Percentiles rank a stretch among this genome's conserved stretches.
Conservation (phyloP, 2,888 invertebrate species). For the Argyresthia goedartella region DNA sequence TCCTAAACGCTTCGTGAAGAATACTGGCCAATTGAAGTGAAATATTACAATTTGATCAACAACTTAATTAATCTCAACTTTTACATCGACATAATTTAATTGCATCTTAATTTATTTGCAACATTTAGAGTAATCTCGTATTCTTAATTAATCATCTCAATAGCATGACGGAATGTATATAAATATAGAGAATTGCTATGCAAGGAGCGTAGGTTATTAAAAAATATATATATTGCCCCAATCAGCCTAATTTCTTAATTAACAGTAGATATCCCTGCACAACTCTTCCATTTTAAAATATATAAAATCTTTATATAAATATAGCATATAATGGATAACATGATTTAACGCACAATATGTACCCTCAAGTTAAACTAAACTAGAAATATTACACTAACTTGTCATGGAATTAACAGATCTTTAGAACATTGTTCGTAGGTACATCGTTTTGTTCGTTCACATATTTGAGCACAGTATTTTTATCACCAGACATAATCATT, state of each 20-base stretch:
- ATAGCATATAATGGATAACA: not conserved
- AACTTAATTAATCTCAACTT: not conserved
- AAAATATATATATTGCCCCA: not conserved
- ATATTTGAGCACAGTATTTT: not conserved
- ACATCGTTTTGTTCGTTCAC: not conserved
- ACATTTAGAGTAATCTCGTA: not conserved
- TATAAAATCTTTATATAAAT: not conserved
- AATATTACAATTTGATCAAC: not conserved
- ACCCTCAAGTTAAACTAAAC: not conserved
- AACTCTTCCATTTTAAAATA: not conserved
- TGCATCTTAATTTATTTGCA: not conserved
- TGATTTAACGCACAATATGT: not conserved
- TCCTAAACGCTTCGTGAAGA: not conserved
- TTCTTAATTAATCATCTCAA: not conserved
- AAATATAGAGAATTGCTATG: not conserved
- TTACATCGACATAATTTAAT: not conserved
- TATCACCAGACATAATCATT: not conserved
- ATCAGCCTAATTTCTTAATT: not conserved
- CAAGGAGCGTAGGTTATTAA: not conserved
- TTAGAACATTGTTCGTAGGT: not conserved
- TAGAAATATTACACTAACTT: not conserved
- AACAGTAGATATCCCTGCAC: not conserved
- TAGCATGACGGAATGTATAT: not conserved
- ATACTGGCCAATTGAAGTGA: constrained; percentile 4
- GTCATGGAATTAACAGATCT: constrained; percentile 4